Evolutionary conservation across 1,140 invertebrate genomes (phyloP).

Genomic region (Manduca sexta): DNA sequence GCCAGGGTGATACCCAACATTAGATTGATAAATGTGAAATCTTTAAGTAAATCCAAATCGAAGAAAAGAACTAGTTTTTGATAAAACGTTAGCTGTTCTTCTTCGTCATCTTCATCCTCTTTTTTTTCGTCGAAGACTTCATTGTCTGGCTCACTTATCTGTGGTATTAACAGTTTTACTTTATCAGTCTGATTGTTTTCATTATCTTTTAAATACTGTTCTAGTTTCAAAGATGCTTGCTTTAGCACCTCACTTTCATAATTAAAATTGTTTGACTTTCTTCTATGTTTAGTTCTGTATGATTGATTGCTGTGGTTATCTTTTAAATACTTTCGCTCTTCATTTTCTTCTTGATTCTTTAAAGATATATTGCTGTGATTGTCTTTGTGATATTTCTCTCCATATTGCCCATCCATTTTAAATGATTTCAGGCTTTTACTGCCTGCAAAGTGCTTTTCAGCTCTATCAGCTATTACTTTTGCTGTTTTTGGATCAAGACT

Average conservation of each 20-base stretch:
- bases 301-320: slow-evolving; percentile 65
- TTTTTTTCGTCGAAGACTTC: slow-evolving; percentile 39
- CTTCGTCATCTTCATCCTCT: slow-evolving; percentile 32
- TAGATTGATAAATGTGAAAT: slow-evolving; percentile 79
- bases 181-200: slow-evolving; percentile 37
- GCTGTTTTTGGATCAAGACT: slow-evolving; percentile 56
- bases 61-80: slow-evolving; percentile 76
- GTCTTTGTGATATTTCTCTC: slow-evolving; percentile 57
- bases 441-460: slow-evolving; percentile 48
- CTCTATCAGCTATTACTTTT: slow-evolving; percentile 52
- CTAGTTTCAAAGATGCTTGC: slow-evolving; percentile 64
- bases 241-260: slow-evolving; percentile 66
- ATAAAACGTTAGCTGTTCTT: slow-evolving; percentile 60
- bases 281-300: slow-evolving; percentile 36
- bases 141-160: slow-evolving; percentile 20
- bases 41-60: slow-evolving; percentile 78
- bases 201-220: slow-evolving; percentile 57
- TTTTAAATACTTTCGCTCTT: slow-evolving; percentile 59
- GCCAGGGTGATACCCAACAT: slow-evolving; percentile 80
- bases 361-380: slow-evolving; percentile 60
- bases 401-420: slow-evolving; percentile 59
- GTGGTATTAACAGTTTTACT: slow-evolving; percentile 40
- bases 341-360: slow-evolving; percentile 50
- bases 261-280: slow-evolving; percentile 64
- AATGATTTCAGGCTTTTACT: slow-evolving; percentile 60